Conservation (phyloP, 2,797 vertebrate species). For the Acipenser ruthenus region DNA sequence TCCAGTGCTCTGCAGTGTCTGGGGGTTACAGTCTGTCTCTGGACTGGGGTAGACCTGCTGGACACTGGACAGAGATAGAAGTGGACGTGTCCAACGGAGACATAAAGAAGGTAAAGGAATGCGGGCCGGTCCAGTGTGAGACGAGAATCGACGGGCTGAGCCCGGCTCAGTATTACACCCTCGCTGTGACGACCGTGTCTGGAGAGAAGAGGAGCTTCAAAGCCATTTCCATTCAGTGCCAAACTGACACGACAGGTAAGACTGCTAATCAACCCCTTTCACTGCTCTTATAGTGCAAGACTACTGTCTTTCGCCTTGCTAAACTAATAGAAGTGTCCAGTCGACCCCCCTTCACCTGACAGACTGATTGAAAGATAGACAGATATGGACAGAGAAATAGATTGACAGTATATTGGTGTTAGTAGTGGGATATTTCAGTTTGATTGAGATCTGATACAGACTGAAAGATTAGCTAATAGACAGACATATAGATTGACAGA, state of each 20-base stretch:
- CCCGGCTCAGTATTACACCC: slow-evolving; percentile 43
- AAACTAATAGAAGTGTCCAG: too few species aligned
- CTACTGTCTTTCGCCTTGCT: not conserved
- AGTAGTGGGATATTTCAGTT: too few species aligned
- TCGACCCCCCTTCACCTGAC: too few species aligned
- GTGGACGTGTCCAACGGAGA: slow-evolving; percentile 26
- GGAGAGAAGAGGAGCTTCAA: slow-evolving; percentile 3
- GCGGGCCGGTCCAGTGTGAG: too few species aligned
- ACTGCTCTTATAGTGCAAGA: not conserved
- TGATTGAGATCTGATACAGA: too few species aligned
- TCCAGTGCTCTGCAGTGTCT: slow-evolving; percentile 29
- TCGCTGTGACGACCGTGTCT: slow-evolving; percentile 33
- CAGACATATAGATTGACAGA: too few species aligned
- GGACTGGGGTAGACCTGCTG: slow-evolving; percentile 31
- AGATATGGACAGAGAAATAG: too few species aligned
- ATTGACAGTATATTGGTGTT: too few species aligned
- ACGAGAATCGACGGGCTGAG: slow-evolving; percentile 25
- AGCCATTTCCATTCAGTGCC: slow-evolving; percentile 28
- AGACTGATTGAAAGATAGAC: too few species aligned
- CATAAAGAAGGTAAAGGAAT: rapidly evolving
- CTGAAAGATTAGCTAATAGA: not conserved
- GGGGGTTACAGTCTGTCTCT: slow-evolving; percentile 42
- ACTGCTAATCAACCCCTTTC: not conserved
- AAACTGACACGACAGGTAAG: slow-evolving; percentile 51
- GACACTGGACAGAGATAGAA: slow-evolving; percentile 38